These are phyloP conservation scores for Leptinotarsa defecta DNA, from an alignment of 1,140 invertebrate species.

Conservation along the genomic window DNA sequence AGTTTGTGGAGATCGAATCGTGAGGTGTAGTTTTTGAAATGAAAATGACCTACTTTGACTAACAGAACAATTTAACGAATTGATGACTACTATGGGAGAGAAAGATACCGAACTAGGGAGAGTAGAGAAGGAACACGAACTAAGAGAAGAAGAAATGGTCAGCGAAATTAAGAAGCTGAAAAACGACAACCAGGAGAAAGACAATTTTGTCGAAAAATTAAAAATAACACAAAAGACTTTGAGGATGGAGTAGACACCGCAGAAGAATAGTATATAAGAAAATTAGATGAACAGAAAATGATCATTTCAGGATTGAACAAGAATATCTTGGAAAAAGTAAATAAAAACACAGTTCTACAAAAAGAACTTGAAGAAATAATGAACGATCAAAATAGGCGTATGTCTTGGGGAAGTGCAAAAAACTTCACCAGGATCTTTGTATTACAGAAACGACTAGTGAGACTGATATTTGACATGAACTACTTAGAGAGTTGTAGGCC, in stretches of 20 bases:
- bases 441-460: no score
- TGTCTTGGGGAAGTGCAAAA: no score
- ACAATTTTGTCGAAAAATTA: background rate
- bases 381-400: no score
- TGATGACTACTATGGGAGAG: background rate
- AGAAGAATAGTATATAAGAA: background rate
- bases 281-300: background rate
- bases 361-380: no score
- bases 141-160: background rate
- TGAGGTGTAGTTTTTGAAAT: no score
- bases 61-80: background rate
- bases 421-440: no score
- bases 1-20: no score
- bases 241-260: background rate
- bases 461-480: no score
- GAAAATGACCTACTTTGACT: background rate
- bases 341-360: background rate
- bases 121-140: background rate
- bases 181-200: background rate
- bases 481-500: no score
- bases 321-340: background rate
- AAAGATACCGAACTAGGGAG: background rate
- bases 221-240: background rate
- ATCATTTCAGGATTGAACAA: conserved; percentile 1
- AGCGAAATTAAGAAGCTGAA: background rate